A percentile compares a stretch with the other conserved stretches of the same genome.
phyloP scores from a whole-genome alignment of 2,113 vertebrate genomes.

The Pelobates fuscus region DNA sequence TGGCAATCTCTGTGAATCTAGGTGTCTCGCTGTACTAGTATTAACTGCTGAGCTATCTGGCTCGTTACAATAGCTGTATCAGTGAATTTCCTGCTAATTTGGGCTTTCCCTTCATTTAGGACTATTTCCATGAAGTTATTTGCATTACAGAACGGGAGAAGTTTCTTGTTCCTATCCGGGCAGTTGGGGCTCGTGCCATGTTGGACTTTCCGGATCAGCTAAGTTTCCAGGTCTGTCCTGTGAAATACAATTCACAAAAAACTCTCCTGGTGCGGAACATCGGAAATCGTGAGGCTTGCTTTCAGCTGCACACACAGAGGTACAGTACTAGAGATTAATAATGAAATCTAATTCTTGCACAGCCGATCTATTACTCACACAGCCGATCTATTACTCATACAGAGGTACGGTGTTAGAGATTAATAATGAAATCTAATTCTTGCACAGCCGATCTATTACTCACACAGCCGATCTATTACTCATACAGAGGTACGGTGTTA shows the following conservation, averaged over 20 bases:
- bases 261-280: constrained; percentile 77
- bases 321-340: constrained; percentile 54
- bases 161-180: constrained; percentile 76
- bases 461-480: neutral
- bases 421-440: neutral
- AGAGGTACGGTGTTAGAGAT: neutral
- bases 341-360: too few species aligned
- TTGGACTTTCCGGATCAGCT: constrained; percentile 83
- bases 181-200: constrained; percentile 73
- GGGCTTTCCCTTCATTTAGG: constrained; percentile 63
- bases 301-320: constrained; percentile 71
- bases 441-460: too few species aligned
- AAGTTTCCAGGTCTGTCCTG: constrained; percentile 71
- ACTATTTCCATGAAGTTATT: constrained; percentile 77
- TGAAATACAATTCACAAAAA: constrained; percentile 76
- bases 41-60: too few species aligned
- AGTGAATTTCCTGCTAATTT: too few species aligned
- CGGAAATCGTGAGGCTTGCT: constrained; percentile 72
- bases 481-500: too few species aligned
- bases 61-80: too few species aligned
- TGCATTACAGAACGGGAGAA: constrained; percentile 78
- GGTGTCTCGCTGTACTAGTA: too few species aligned
- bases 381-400: neutral
- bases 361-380: too few species aligned
- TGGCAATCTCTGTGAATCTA: too few species aligned